phyloP scores from a whole-genome alignment of 2,888 invertebrate species.

The Carcina quercana region DNA sequence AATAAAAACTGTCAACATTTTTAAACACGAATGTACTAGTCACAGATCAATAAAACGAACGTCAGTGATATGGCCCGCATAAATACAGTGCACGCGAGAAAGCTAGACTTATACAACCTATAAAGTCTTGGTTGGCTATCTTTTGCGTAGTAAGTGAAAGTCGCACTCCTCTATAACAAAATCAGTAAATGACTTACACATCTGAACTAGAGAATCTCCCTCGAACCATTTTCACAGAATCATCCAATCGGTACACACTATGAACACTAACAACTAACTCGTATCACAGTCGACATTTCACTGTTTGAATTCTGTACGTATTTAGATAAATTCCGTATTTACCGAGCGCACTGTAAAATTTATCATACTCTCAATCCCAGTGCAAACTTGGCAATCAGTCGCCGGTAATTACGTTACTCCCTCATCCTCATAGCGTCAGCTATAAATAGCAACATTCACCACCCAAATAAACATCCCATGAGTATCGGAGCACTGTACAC shows the following conservation, averaged over 20 bases:
- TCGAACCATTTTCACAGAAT: slow-evolving; percentile 55
- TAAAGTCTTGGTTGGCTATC: no score
- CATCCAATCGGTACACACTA: slow-evolving; percentile 24
- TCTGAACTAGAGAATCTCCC: slow-evolving; percentile 67
- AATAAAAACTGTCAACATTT: no score
- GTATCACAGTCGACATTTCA: slow-evolving; percentile 36
- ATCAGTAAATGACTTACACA: slow-evolving; percentile 50
- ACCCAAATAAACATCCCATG: slow-evolving; percentile 20
- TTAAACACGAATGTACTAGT: no score
- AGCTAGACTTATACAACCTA: no score
- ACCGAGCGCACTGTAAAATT: slow-evolving; percentile 43
- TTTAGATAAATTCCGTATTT: slow-evolving; percentile 35
- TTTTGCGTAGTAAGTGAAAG: not conserved
- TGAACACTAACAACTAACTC: slow-evolving; percentile 21
- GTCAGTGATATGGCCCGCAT: no score
- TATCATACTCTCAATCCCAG: slow-evolving; percentile 52
- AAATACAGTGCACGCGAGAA: no score
- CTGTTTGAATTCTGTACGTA: slow-evolving; percentile 26
- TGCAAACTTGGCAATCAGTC: slow-evolving; percentile 59
- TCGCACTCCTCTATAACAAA: no score
- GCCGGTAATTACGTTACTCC: slow-evolving; percentile 48
- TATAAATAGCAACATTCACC: slow-evolving; percentile 43
- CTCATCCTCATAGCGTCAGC: slow-evolving; percentile 45
- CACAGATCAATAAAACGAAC: no score
- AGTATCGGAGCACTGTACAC: slow-evolving; percentile 20